phyloP scores from a whole-genome alignment of 30 jellyfish, hydroid and myxozoan species.

The Turritopsis rubra region DNA sequence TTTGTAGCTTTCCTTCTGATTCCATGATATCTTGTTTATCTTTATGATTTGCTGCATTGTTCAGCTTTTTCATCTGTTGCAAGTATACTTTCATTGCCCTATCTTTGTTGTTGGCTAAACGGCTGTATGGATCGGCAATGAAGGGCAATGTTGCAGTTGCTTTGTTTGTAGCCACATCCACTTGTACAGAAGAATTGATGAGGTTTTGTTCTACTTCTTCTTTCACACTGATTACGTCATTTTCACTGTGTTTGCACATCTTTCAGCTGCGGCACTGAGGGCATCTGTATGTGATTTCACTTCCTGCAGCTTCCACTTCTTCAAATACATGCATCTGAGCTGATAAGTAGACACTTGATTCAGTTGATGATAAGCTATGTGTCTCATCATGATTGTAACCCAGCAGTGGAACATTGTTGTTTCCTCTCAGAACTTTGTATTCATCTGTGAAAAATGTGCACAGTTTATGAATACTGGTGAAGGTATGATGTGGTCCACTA shows the following conservation, averaged over 20 bases:
- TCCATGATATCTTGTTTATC: too few relatives aligned
- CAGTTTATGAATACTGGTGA: background rate
- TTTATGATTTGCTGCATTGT: too few relatives aligned
- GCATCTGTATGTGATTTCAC: too few relatives aligned
- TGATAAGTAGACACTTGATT: background rate
- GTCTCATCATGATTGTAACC: background rate
- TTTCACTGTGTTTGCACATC: too few relatives aligned
- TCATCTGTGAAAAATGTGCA: background rate
- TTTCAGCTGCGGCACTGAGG: too few relatives aligned
- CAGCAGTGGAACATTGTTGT: background rate
- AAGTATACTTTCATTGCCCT: slow-evolving; percentile 2
- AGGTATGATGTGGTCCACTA: too few relatives aligned
- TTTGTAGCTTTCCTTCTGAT: too few relatives aligned
- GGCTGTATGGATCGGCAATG: background rate
- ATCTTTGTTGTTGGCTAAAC: slow-evolving; percentile 7
- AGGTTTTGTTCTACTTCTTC: slow-evolving; percentile 9
- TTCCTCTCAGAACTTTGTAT: background rate
- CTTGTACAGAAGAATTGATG: background rate
- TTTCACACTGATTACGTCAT: too few relatives aligned
- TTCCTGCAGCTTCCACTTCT: too few relatives aligned
- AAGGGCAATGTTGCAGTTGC: background rate
- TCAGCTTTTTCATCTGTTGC: background rate
- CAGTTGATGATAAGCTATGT: background rate
- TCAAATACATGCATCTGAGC: background rate
- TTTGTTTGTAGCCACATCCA: background rate